phyloP scores from a whole-genome alignment of 2,113 vertebrate species.

The Amphiprion ocellaris region DNA sequence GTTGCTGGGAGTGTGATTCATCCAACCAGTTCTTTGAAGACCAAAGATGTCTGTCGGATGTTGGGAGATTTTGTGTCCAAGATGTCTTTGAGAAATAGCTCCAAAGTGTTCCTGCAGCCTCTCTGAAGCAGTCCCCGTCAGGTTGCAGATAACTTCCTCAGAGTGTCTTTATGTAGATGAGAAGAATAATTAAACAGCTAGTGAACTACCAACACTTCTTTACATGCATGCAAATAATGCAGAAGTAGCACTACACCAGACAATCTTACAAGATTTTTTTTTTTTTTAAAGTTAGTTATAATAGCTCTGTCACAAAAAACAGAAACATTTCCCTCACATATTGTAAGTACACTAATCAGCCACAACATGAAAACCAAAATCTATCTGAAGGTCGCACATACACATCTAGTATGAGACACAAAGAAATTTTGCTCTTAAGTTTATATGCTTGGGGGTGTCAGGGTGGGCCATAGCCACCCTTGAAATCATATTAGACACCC shows the following conservation, averaged over 20 bases:
- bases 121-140: slow-evolving; percentile 72
- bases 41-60: slow-evolving; percentile 5
- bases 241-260: not conserved
- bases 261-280: too few relatives aligned
- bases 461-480: too few relatives aligned
- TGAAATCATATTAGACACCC: too few relatives aligned
- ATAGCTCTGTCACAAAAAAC: too few relatives aligned
- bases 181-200: not conserved
- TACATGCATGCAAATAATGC: not conserved
- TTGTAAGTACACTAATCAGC: too few relatives aligned
- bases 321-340: too few relatives aligned
- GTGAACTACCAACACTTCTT: not conserved
- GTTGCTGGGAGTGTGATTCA: not conserved
- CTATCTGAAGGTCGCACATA: too few relatives aligned
- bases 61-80: slow-evolving; percentile 56
- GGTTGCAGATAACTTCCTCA: slow-evolving; percentile 89
- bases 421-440: too few relatives aligned
- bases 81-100: slow-evolving; percentile 67
- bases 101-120: slow-evolving; percentile 65
- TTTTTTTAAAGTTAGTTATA: too few relatives aligned
- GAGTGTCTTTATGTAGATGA: slow-evolving; percentile 81
- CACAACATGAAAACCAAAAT: too few relatives aligned
- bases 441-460: too few relatives aligned
- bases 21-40: not conserved
- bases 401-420: too few relatives aligned